A percentile compares a stretch with the other conserved stretches of the same genome.
Evolutionary conservation across 2,888 invertebrate species (phyloP).

Genomic region (Norana najaformis): DNA sequence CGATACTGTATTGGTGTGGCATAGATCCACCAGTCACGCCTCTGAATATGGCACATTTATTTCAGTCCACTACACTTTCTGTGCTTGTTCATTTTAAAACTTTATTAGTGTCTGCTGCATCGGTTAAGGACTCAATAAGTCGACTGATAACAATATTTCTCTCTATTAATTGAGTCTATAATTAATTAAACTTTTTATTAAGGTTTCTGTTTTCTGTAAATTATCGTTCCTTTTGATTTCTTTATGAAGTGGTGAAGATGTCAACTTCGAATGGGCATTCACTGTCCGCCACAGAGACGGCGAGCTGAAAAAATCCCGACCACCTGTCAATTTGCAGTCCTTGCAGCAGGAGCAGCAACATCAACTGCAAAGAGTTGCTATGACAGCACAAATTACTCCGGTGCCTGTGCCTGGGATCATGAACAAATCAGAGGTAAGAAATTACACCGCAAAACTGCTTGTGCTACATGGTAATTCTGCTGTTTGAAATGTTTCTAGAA

Average conservation of each 20-base stretch:
- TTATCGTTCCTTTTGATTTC: neutral
- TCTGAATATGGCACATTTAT: neutral
- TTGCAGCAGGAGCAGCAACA: neutral
- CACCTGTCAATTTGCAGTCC: conserved; percentile 5
- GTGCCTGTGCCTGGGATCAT: neutral
- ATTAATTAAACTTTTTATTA: neutral
- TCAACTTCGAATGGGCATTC: neutral
- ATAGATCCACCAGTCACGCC: neutral
- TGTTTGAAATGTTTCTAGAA: neutral
- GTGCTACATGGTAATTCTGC: neutral
- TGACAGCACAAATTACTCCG: neutral
- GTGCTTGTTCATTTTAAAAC: neutral
- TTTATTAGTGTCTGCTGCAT: neutral
- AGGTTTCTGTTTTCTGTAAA: neutral
- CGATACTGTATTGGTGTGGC: neutral
- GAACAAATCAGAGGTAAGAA: conserved; percentile 13
- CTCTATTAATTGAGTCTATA: neutral
- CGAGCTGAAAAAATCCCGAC: neutral
- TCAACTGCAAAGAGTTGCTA: neutral
- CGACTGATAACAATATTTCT: neutral
- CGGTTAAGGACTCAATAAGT: too few relatives aligned
- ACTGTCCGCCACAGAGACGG: conserved; percentile 16
- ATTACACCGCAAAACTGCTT: neutral
- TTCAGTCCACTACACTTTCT: neutral
- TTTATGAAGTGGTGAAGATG: neutral